These are phyloP conservation scores for Aspiorhynchus laticeps DNA, from an alignment of 2,113 vertebrate genomes.

Conservation along the genomic window DNA sequence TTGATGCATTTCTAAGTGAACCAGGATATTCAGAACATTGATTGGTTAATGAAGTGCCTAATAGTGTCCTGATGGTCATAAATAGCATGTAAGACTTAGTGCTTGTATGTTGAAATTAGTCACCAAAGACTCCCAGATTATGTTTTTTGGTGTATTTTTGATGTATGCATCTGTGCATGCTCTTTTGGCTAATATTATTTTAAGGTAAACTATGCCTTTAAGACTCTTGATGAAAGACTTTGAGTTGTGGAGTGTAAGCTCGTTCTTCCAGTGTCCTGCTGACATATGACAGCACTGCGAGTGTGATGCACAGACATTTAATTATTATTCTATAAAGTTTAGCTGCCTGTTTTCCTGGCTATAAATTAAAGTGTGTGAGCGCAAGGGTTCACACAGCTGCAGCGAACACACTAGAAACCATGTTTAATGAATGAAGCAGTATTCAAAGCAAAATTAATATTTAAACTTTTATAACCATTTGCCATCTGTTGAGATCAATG, in stretches of 20 bases:
- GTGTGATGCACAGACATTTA: not conserved
- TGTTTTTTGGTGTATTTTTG: not conserved
- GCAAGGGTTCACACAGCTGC: not conserved
- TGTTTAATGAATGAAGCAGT: slow-evolving; percentile 24
- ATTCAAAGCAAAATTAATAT: slow-evolving; percentile 3
- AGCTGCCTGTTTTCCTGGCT: slow-evolving; percentile 43
- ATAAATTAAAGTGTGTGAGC: slow-evolving; percentile 47
- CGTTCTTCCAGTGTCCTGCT: not conserved
- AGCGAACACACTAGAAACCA: not conserved
- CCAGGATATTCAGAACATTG: slow-evolving; percentile 1
- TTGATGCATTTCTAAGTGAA: not conserved
- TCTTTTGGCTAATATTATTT: not conserved
- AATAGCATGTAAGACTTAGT: too few species aligned
- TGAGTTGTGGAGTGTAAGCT: not conserved
- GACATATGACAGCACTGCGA: not conserved
- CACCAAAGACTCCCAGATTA: not conserved
- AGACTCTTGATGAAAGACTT: not conserved
- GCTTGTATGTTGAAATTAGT: too few species aligned
- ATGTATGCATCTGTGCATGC: not conserved
- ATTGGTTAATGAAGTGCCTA: not conserved
- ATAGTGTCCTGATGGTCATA: too few species aligned
- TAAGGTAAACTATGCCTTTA: not conserved
- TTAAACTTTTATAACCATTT: slow-evolving; percentile 32
- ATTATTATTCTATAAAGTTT: slow-evolving; percentile 51
- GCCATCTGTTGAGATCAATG: slow-evolving; percentile 38